Conservation (phyloP, 2,888 invertebrate species). For the Heliconius aoede region DNA sequence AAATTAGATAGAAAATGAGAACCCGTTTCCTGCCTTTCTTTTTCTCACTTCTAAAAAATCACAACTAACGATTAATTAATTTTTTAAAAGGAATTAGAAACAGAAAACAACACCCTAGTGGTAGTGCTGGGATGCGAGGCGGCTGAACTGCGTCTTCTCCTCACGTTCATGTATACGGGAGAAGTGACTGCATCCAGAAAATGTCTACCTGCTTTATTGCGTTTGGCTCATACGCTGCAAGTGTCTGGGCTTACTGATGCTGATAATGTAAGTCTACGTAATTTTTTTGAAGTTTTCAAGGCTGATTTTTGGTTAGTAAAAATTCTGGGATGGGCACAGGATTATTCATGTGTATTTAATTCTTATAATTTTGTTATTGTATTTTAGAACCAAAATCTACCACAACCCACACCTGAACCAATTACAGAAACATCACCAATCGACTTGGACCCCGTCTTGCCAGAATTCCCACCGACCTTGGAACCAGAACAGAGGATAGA, state of each 20-base stretch:
- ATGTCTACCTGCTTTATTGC: slow-evolving; percentile 89
- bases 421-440: slow-evolving; percentile 33
- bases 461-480: background rate
- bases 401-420: slow-evolving; percentile 60
- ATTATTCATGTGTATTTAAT: background rate
- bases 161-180: slow-evolving; percentile 94
- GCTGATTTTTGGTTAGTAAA: too few relatives aligned
- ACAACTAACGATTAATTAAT: too few relatives aligned
- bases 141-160: slow-evolving; percentile 88
- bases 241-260: slow-evolving; percentile 90
- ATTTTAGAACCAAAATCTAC: slow-evolving; percentile 70
- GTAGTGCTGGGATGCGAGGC: slow-evolving; percentile 88
- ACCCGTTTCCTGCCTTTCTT: too few relatives aligned
- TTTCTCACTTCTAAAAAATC: too few relatives aligned
- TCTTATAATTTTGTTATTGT: background rate
- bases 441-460: slow-evolving; percentile 9
- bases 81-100: slow-evolving; percentile 85
- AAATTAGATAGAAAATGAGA: background rate
- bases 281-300: background rate
- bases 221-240: slow-evolving; percentile 90
- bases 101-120: slow-evolving; percentile 88
- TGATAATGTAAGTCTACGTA: slow-evolving; percentile 85
- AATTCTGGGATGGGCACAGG: too few relatives aligned
- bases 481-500: slow-evolving; percentile 42
- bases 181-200: slow-evolving; percentile 93